Base-by-base conservation (phyloP, 1,140 invertebrate species). In the Halictus rubicundus region DNA sequence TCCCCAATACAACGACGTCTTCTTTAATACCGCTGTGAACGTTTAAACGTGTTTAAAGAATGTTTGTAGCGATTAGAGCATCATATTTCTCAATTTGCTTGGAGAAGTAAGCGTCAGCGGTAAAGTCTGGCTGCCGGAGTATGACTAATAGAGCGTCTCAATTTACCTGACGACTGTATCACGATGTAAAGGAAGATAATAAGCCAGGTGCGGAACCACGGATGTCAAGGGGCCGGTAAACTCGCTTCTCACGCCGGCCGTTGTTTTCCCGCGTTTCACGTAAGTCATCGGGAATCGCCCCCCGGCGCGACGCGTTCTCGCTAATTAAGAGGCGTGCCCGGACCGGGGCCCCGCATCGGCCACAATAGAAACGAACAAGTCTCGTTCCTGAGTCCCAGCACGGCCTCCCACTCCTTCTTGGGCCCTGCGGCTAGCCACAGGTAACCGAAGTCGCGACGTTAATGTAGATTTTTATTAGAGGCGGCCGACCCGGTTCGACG, bases 351-450 rank as follows among this genome's bases (percentile, higher is more conserved):
- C 32, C 12, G 9, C 23, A 46, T 39, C 25, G 74, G 57, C 64
- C 49, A 81, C 79, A 81, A 81, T 78, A 54, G 74, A 78, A 81
- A 81, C 65, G 49, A 63, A 81, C 73, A 49, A 27, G 74, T 77
- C 32, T 32, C 71, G 1, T 42, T 21, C 19, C 32, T 25, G 16
- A 25, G 60, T 12, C 60, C 16, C 19, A 0, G 12, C 2, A 1
- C 27, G 6, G 25, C 60, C 12, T 32, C 19, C 2, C 21, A 32
- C 19, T 19, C 61, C 7, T 2, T 39, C 42, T 32, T 21, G 74
- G 42, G 42, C 42, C 60, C 65, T 54, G 65, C 37, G 59, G 74
- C 73, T 78, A 64, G 79, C 74, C 79, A 37, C 79, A 77, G 59
- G 73, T 81, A 81, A 77, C 74, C 66, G 49, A 78, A 77, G 66